Evolutionary conservation across 2,888 invertebrate species (phyloP), one percentile per base, ranked within the genome.

Genomic region (Oscheius onirici): DNA sequence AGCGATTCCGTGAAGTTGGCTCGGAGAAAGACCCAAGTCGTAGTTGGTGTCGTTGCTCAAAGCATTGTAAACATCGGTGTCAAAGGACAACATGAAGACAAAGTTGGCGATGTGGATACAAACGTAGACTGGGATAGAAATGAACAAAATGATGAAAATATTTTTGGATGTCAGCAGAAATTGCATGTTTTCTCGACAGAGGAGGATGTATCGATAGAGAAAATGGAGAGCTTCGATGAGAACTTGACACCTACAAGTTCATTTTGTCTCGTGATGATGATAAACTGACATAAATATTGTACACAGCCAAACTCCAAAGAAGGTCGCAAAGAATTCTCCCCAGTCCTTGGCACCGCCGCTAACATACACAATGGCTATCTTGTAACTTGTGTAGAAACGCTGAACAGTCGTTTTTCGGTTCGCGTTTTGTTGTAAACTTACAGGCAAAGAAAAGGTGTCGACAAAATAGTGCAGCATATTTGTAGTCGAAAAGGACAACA

Each of bases 251-350:
- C n/a, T n/a, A 52, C 20, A 24, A 52, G 20, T 17, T 17, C 20
- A 22, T n/a, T 52, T 3, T 22, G 20, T 2, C 15, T 13, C 52
- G 10, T 11, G 6, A 17, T 17, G 52, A 17, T 17, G 22, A 22
- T 6, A 17, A 52, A 20, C 3, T 13, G 24, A 15, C 24, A 41
- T 43, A 20, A 60, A 60, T 2, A 60, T 13, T 20, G 20, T 43
- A 22, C 44, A 60, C 1, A 60, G 60, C 41, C 43, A 43, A 24
- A 60, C 60, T 10, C 41, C 44, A 17, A 15, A 60, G 15, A 60
- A 43, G 40, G 60, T 60, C 13, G 22, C 43, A 43, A 17, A 43
- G 10, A 60, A 22, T 5, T 20, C 10, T 11, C 43, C 43, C 43
- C 24, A 60, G 10, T 60, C 24, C 10, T 41, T 60, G 1, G 44